Evolutionary conservation across 1,140 invertebrate genomes (phyloP).

Genomic region (Platyscapa corneri): DNA sequence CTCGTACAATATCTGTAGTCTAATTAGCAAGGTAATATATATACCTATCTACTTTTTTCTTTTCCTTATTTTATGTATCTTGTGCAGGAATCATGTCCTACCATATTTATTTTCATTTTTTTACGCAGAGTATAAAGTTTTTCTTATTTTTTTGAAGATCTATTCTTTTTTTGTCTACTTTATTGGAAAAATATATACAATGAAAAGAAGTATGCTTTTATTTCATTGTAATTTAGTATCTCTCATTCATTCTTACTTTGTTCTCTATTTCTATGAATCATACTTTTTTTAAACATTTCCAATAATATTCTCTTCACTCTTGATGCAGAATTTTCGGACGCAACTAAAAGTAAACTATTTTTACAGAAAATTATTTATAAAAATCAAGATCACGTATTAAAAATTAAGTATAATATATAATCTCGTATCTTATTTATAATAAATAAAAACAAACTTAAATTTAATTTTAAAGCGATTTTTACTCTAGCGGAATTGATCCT

Average conservation of each 20-base stretch:
- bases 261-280: not conserved
- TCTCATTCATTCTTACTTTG: not conserved
- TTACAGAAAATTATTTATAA: not conserved
- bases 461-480: too few relatives aligned
- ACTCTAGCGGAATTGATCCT: too few relatives aligned
- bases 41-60: not conserved
- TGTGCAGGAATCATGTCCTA: slow-evolving; percentile 23
- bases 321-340: too few relatives aligned
- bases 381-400: slow-evolving; percentile 19
- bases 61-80: not conserved
- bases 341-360: slow-evolving; percentile 7
- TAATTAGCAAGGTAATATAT: slow-evolving; percentile 5
- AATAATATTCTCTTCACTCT: not conserved
- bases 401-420: not conserved
- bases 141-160: not conserved
- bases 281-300: not conserved
- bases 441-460: too few relatives aligned
- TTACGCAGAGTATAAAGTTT: not conserved
- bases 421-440: slow-evolving; percentile 27
- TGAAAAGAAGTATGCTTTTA: not conserved
- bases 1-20: slow-evolving; percentile 21
- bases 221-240: slow-evolving; percentile 21
- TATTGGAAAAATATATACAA: slow-evolving; percentile 12
- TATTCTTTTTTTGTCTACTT: not conserved
- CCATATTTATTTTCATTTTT: slow-evolving; percentile 19